A percentile compares a stretch with the other conserved stretches of the same genome.
These are phyloP conservation scores for Lerema accius DNA, from an alignment of 1,140 invertebrate genomes.

Conservation along the genomic window DNA sequence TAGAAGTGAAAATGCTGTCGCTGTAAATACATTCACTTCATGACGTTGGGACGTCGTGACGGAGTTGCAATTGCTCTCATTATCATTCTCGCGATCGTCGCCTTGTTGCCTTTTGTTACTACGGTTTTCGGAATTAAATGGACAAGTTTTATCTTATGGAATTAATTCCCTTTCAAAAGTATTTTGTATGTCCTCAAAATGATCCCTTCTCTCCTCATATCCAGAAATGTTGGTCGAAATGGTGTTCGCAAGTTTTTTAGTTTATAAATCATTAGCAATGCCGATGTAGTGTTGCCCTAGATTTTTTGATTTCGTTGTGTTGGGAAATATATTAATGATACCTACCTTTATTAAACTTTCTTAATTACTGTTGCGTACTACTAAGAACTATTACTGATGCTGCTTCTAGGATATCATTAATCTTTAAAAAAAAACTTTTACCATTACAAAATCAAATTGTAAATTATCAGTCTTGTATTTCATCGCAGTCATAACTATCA, in stretches of 20 bases:
- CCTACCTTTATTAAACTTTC: no score
- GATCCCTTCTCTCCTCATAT: no score
- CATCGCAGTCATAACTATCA: conserved; percentile 9
- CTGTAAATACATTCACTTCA: conserved; percentile 32
- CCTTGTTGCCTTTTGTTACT: conserved; percentile 25
- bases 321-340: no score
- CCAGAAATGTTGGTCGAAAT: no score
- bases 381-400: not conserved
- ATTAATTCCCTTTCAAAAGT: not conserved
- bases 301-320: no score
- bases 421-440: not conserved
- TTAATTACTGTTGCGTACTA: not conserved
- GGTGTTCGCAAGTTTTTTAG: no score
- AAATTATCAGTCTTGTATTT: not conserved
- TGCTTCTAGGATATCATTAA: conserved; percentile 6
- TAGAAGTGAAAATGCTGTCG: conserved; percentile 29
- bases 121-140: conserved; percentile 11
- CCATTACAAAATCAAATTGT: conserved; percentile 8
- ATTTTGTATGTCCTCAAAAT: not conserved
- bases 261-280: no score
- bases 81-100: conserved; percentile 48
- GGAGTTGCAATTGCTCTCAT: conserved; percentile 29
- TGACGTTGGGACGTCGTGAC: conserved; percentile 40
- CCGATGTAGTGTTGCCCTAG: no score
- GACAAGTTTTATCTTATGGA: not conserved